Evolutionary conservation across 2,797 vertebrate genomes (phyloP).

Genomic region (Pteronotus mesoamericanus): DNA sequence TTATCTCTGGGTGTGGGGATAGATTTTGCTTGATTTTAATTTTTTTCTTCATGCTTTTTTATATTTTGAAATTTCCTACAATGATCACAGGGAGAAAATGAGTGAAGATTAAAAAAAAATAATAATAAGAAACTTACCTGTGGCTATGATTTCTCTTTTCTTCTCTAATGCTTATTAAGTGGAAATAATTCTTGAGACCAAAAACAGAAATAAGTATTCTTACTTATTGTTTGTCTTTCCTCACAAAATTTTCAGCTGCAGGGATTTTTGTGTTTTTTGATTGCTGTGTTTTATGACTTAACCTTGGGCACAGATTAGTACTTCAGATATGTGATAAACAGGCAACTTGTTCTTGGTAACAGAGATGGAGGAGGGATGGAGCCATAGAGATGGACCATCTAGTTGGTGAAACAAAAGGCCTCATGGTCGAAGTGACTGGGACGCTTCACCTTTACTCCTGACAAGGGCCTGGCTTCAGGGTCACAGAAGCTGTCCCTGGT

Average conservation of each 20-base stretch:
- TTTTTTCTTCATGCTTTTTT: background rate
- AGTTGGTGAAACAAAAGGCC: no score
- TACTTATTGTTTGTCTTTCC: background rate
- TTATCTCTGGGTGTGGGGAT: background rate
- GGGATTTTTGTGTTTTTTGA: background rate
- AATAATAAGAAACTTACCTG: background rate
- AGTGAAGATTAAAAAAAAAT: background rate
- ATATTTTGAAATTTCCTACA: background rate
- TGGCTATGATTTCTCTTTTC: background rate
- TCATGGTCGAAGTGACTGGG: background rate
- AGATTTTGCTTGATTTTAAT: background rate
- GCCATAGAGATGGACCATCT: fast-evolving
- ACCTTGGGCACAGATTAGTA: background rate
- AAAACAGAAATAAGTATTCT: background rate
- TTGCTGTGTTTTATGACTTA: background rate
- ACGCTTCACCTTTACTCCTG: background rate
- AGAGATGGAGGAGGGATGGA: background rate
- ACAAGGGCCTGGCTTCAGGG: background rate
- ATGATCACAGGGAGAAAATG: background rate
- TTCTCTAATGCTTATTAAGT: background rate
- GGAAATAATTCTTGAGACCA: background rate
- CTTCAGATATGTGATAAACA: background rate
- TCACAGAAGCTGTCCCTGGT: background rate
- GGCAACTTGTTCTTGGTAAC: background rate
- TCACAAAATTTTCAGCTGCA: background rate